phyloP scores from a whole-genome alignment of 2,797 vertebrate genomes.

The Trichosurus vulpecula region DNA sequence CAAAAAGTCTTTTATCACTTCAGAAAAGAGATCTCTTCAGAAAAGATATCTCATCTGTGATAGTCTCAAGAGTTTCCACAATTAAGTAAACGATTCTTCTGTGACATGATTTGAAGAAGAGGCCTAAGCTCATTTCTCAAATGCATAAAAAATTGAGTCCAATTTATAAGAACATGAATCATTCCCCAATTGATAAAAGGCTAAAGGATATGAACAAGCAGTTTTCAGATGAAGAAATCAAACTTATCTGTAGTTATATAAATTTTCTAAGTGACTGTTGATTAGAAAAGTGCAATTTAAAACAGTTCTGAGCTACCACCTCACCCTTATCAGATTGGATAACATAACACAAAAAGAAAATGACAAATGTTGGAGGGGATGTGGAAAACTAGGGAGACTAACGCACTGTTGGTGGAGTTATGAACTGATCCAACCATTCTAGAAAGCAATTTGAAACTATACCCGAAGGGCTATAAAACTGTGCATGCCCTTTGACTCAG shows the following conservation, averaged over 20 bases:
- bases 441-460: neutral
- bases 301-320: neutral
- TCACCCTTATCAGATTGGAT: neutral
- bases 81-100: neutral
- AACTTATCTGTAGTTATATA: neutral
- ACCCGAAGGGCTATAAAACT: neutral
- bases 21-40: neutral
- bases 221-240: neutral
- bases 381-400: neutral
- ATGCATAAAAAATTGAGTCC: neutral
- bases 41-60: neutral
- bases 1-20: neutral
- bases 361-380: neutral
- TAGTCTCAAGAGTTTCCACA: neutral
- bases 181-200: neutral
- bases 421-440: neutral
- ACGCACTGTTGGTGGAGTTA: neutral
- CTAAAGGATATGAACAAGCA: neutral
- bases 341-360: neutral
- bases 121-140: neutral
- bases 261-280: neutral
- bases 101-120: neutral
- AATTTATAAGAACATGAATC: neutral
- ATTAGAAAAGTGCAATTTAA: neutral
- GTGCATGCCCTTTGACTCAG: neutral